Evolutionary conservation across 2,888 invertebrate genomes (phyloP).

Genomic region (Opisthograptis luteolata): DNA sequence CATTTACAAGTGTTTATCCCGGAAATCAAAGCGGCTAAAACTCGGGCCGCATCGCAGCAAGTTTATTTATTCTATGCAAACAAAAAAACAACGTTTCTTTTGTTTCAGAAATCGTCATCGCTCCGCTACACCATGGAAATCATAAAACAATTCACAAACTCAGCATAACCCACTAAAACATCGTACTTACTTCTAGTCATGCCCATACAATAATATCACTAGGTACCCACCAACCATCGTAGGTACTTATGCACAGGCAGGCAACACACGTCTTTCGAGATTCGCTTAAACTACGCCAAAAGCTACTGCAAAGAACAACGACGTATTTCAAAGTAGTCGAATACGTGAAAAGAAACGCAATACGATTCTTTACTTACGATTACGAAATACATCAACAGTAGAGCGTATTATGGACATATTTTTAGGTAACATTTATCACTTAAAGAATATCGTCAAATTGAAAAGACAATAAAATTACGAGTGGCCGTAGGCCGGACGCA

Average conservation of each 20-base stretch:
- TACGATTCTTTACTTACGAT: constrained; percentile 76
- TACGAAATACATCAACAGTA: constrained; percentile 72
- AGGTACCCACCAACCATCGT: constrained; percentile 2
- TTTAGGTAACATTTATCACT: constrained; percentile 68
- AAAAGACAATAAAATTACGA: constrained; percentile 60
- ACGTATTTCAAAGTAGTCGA: constrained; percentile 78
- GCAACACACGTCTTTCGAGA: constrained; percentile 72
- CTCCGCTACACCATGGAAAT: constrained; percentile 4
- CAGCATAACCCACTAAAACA: neutral
- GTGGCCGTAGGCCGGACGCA: too few species aligned
- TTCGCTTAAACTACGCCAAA: constrained; percentile 75
- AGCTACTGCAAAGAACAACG: constrained; percentile 70
- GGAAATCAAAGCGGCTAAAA: too few species aligned
- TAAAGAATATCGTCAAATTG: constrained; percentile 76
- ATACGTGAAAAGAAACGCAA: constrained; percentile 80
- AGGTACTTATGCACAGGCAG: constrained; percentile 73
- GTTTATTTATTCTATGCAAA: too few species aligned
- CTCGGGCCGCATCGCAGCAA: too few species aligned
- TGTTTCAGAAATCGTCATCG: constrained; percentile 13
- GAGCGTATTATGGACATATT: constrained; percentile 77
- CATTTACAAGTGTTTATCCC: too few species aligned
- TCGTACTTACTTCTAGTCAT: too few species aligned
- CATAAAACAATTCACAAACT: neutral
- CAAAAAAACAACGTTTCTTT: neutral
- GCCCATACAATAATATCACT: too few species aligned